Percentiles rank a stretch among this genome's conserved stretches.
phyloP scores from a whole-genome alignment of 2,113 vertebrate genomes.

The Carassius gibelio region DNA sequence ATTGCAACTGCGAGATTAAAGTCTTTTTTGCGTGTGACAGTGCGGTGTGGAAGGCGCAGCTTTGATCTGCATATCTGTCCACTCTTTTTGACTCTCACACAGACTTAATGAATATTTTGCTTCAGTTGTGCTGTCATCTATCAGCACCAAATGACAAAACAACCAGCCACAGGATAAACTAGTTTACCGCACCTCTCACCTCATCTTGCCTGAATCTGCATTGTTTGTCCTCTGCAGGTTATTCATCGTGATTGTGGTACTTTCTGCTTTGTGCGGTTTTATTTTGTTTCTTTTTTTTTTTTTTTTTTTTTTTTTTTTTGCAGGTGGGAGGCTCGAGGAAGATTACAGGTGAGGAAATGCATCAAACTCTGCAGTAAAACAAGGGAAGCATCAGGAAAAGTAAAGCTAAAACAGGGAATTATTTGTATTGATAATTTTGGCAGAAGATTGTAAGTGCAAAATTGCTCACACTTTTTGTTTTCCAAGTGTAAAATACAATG shows the following conservation, averaged over 20 bases:
- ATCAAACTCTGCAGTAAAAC: not conserved
- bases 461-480: not conserved
- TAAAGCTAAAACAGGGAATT: not conserved
- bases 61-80: slow-evolving; percentile 14
- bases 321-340: not conserved
- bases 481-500: too few species aligned
- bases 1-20: slow-evolving; percentile 28
- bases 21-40: slow-evolving; percentile 11
- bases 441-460: not conserved
- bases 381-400: not conserved
- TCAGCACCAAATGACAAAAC: slow-evolving; percentile 52
- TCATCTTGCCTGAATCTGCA: not conserved
- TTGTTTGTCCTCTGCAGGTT: not conserved
- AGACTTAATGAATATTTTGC: slow-evolving; percentile 71
- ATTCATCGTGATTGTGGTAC: not conserved
- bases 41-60: not conserved
- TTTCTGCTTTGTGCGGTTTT: not conserved
- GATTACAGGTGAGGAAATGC: not conserved
- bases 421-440: not conserved
- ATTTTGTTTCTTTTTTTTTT: not conserved
- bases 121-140: slow-evolving; percentile 59
- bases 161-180: slow-evolving; percentile 62
- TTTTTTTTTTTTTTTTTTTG: not conserved
- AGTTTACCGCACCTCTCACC: slow-evolving; percentile 51
- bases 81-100: slow-evolving; percentile 38